A percentile compares a stretch with the other conserved stretches of the same genome.
phyloP scores from a whole-genome alignment of 2,888 invertebrate species.

The Cabera pusaria region DNA sequence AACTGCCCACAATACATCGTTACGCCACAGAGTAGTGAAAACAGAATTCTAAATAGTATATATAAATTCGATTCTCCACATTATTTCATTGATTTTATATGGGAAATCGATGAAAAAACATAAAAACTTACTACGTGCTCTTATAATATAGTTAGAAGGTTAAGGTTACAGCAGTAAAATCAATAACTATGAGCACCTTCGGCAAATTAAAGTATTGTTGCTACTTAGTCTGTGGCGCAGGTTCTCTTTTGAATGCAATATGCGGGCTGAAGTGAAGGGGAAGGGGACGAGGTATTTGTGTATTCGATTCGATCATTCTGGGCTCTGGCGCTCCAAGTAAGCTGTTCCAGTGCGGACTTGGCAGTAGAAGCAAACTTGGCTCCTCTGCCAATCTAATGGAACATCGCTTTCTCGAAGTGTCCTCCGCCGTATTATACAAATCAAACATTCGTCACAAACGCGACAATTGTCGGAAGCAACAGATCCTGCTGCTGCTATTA shows the following conservation, averaged over 20 bases:
- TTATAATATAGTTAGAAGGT: too few species aligned
- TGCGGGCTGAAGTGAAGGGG: conserved; percentile 20
- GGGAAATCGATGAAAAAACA: too few species aligned
- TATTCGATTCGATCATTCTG: conserved; percentile 51
- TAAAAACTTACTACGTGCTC: too few species aligned
- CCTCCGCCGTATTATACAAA: conserved; percentile 66
- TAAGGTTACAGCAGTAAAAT: not conserved
- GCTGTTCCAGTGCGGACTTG: conserved; percentile 57
- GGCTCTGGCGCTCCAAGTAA: conserved; percentile 33
- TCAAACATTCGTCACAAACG: conserved; percentile 75
- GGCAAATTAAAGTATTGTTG: conserved; percentile 17
- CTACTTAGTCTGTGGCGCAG: conserved; percentile 49
- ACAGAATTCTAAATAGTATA: conserved; percentile 26
- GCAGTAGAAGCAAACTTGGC: conserved; percentile 72
- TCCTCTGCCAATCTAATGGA: conserved; percentile 80
- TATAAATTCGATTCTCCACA: too few species aligned
- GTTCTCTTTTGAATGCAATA: conserved; percentile 40
- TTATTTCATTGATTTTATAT: too few species aligned
- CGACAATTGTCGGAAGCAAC: conserved; percentile 75
- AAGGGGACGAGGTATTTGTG: conserved; percentile 39
- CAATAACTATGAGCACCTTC: not conserved
- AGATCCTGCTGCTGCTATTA: conserved; percentile 76
- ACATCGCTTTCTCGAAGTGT: conserved; percentile 72
- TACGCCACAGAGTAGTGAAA: conserved; percentile 45
- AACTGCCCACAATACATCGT: conserved; percentile 41